Evolutionary conservation across 1,140 invertebrate genomes (phyloP).

Genomic region (Atta colombica): DNA sequence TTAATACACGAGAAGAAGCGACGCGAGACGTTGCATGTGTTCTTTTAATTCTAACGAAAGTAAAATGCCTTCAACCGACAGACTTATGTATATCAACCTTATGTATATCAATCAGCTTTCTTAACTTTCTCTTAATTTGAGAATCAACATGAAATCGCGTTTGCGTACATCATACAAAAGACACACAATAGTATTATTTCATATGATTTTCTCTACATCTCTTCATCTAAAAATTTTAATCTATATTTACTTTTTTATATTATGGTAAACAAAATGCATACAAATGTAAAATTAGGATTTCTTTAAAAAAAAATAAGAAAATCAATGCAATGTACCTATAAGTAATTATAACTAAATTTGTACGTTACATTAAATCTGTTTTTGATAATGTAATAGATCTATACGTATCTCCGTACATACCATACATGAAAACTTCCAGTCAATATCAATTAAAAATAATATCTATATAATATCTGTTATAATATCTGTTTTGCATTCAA

Average conservation of each 20-base stretch:
- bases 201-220: neutral
- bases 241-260: neutral
- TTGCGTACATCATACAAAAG: constrained; percentile 3
- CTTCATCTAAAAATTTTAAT: neutral
- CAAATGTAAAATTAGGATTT: neutral
- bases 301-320: neutral
- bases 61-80: constrained; percentile 26
- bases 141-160: constrained; percentile 63
- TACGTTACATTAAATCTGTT: neutral
- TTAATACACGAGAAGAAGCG: constrained; percentile 1
- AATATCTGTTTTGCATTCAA: too few relatives aligned
- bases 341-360: neutral
- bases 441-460: too few relatives aligned
- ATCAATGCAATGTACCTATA: neutral
- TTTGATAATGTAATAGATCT: neutral
- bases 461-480: too few relatives aligned
- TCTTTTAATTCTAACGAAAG: constrained; percentile 68
- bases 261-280: neutral
- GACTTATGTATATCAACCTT: constrained; percentile 51
- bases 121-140: constrained; percentile 77
- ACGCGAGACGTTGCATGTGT: neutral
- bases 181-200: constrained; percentile 3
- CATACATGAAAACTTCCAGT: too few relatives aligned
- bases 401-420: neutral
- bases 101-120: constrained; percentile 73